Evolutionary conservation across 2,797 vertebrate species (phyloP).

Genomic region (Emys orbicularis): DNA sequence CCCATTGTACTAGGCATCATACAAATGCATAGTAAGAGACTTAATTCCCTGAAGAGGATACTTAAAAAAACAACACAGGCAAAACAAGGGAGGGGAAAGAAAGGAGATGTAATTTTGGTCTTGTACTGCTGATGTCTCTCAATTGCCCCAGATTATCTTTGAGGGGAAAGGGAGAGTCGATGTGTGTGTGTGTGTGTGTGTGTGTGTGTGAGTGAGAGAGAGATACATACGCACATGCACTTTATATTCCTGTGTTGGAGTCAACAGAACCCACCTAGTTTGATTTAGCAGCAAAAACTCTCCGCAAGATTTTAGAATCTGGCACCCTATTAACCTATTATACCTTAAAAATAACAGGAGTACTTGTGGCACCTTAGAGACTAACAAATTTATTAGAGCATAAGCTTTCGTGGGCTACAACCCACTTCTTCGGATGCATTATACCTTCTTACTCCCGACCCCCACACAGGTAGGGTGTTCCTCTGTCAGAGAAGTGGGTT

Average conservation of each 20-base stretch:
- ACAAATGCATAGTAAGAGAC: conserved; percentile 21
- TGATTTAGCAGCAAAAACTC: neutral
- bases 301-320: neutral
- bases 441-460: neutral
- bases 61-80: neutral
- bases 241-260: neutral
- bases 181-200: too few species aligned
- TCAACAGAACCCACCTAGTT: neutral
- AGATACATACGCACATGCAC: too few species aligned
- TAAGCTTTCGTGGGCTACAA: too few species aligned
- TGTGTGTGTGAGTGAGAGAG: too few species aligned
- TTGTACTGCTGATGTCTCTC: neutral
- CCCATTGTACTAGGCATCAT: conserved; percentile 39
- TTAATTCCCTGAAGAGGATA: conserved; percentile 14
- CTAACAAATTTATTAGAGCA: too few species aligned
- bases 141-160: fast-evolving
- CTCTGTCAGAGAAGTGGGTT: neutral
- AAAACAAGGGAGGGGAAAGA: neutral
- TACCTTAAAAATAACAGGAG: too few species aligned
- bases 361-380: too few species aligned
- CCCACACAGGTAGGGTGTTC: neutral
- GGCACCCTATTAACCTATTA: neutral
- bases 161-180: fast-evolving
- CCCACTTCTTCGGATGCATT: too few species aligned
- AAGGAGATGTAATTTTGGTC: neutral